Evolutionary conservation across 2,113 vertebrate species (phyloP), one percentile per base, ranked within the genome.

Genomic region (Paradoxurus hermaphroditus): DNA sequence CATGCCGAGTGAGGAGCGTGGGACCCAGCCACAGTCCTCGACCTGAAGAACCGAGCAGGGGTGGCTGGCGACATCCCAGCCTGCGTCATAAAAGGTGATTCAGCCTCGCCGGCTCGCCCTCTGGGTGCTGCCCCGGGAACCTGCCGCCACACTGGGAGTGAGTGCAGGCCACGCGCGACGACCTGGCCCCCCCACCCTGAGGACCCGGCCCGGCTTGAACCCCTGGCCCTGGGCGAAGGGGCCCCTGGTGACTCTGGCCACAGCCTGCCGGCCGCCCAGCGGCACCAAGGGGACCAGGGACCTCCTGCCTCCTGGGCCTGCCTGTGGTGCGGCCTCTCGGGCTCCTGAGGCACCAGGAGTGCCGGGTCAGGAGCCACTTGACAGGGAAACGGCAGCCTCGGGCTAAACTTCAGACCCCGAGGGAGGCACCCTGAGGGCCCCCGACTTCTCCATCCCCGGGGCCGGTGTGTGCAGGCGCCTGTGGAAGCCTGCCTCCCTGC

Each of bases 221-320:
- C n/a, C 72, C 70, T 9, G 21, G 25, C n/a, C 3, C 27, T 36
- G 79, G 1, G 3, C 13, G 23, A 68, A 29, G 14, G 23, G 46
- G 14, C 19, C 70, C 44, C 53, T 0, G 2, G 70, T 0, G 1
- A 41, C 25, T 21, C 19, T 7, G 2, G 44, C 4, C n/a, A 27
- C 79, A 11, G 49, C n/a, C 46, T 27, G n/a, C 62, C n/a, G 21
- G 19, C 67, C 21, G 34, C 39, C 31, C 31, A 39, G 18, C 15
- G 19, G 53, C 46, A 27, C 21, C 5, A 7, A 15, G 84, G 1
- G 19, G 27, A 46, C 23, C 73, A 3, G n/a, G 46, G 29, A 27
- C 5, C 4, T 9, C 18, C 44, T 25, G n/a, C 5, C 56, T 2
- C 1, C 9, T 4, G 18, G 53, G 31, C 12, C 34, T 31, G 7